Conservation (phyloP, 2,113 vertebrate species). For the Psittacula cyanocephala region DNA sequence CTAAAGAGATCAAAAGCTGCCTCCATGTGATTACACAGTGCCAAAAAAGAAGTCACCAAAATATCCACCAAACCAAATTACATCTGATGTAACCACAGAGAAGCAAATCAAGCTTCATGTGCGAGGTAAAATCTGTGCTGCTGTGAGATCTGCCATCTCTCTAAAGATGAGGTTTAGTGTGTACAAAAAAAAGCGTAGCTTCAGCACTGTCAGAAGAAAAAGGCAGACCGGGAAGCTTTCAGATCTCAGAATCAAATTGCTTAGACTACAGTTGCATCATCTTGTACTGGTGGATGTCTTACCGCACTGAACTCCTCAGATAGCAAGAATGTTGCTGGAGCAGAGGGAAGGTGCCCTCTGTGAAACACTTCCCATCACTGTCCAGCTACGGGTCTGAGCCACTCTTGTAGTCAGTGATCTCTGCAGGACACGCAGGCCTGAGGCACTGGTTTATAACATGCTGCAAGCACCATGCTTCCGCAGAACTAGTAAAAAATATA, state of each 20-base stretch:
- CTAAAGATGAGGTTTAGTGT: neutral
- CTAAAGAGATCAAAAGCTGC: constrained; percentile 26
- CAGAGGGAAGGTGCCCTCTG: neutral
- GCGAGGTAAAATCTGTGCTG: neutral
- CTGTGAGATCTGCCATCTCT: neutral
- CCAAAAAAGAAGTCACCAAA: constrained; percentile 44
- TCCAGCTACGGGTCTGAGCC: neutral
- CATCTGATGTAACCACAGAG: neutral
- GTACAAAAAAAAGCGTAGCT: neutral
- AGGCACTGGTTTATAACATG: neutral
- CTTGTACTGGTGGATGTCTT: neutral
- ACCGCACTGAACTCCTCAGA: neutral
- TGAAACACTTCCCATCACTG: neutral
- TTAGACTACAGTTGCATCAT: neutral
- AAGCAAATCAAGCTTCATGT: neutral
- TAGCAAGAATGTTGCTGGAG: neutral
- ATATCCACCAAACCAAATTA: constrained; percentile 37
- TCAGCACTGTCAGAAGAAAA: neutral
- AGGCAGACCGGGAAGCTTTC: neutral
- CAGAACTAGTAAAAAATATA: neutral
- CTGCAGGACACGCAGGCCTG: neutral
- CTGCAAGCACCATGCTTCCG: neutral
- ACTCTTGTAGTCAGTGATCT: too few relatives aligned
- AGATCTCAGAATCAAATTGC: neutral
- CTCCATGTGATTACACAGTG: constrained; percentile 12